Percentiles rank a stretch among this genome's conserved stretches.
These are phyloP conservation scores for Bellardia bayeri DNA, from an alignment of 2,888 invertebrate species.

Conservation along the genomic window DNA sequence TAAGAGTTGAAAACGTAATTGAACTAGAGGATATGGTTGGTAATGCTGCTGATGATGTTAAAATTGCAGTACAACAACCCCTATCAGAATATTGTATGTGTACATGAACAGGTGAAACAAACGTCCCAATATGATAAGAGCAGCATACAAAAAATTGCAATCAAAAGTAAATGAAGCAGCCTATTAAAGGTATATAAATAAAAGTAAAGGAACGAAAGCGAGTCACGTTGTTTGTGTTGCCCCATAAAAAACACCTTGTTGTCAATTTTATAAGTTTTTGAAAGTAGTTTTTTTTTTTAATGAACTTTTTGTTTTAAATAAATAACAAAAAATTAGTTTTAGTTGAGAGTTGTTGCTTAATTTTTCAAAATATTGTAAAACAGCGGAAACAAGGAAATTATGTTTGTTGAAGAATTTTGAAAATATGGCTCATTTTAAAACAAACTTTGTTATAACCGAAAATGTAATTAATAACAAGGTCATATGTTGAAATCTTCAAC, in stretches of 20 bases:
- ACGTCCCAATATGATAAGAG: not conserved
- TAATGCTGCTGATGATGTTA: not conserved
- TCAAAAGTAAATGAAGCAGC: not conserved
- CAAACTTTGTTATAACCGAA: too few relatives aligned
- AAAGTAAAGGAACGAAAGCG: not conserved
- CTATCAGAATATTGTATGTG: not conserved
- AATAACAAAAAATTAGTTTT: too few relatives aligned
- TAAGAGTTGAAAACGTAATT: slow-evolving; percentile 10
- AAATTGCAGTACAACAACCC: not conserved
- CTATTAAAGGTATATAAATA: not conserved
- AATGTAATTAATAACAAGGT: too few relatives aligned
- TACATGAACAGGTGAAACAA: not conserved
- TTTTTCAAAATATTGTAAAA: too few relatives aligned
- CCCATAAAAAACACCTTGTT: not conserved
- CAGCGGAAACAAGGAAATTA: too few relatives aligned
- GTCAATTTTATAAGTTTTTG: not conserved
- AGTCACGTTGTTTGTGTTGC: not conserved
- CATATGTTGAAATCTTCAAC: too few relatives aligned
- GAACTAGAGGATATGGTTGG: not conserved
- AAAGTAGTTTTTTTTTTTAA: not conserved
- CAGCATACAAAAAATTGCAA: not conserved
- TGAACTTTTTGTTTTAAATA: not conserved
- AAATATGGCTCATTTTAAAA: too few relatives aligned
- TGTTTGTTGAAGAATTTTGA: too few relatives aligned
- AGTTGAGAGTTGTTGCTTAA: too few relatives aligned